phyloP scores from a whole-genome alignment of 2,113 vertebrate species.

The Aptenodytes forsteri region DNA sequence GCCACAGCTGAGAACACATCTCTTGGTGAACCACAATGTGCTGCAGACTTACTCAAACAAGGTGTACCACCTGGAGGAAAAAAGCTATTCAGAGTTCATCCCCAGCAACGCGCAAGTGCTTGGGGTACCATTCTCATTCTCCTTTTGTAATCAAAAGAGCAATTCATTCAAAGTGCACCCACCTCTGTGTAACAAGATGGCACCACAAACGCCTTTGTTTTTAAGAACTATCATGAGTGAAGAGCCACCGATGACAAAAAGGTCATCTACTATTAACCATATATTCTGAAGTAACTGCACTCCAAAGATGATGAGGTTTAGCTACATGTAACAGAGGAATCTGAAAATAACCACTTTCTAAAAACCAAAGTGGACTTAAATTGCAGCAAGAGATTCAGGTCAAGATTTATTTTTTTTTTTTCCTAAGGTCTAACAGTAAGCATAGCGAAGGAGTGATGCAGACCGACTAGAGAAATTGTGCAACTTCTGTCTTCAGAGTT shows the following conservation, averaged over 20 bases:
- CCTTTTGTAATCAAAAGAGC: not conserved
- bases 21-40: not conserved
- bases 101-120: not conserved
- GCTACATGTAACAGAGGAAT: not conserved
- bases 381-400: not conserved
- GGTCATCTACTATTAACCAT: not conserved
- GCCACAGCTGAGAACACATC: not conserved
- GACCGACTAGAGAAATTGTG: not conserved
- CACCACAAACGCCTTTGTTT: not conserved
- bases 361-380: not conserved
- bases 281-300: not conserved
- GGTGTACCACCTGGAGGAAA: not conserved
- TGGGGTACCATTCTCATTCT: not conserved
- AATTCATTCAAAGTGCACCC: not conserved
- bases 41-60: not conserved
- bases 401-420: not conserved
- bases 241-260: not conserved
- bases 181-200: not conserved
- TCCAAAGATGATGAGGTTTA: not conserved
- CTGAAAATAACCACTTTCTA: not conserved
- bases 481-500: not conserved
- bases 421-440: not conserved
- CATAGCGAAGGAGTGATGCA: not conserved
- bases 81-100: not conserved
- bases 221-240: not conserved